phyloP scores from a whole-genome alignment of 37 sponge, comb jelly and placozoan genomes.

The Agelas oroides region DNA sequence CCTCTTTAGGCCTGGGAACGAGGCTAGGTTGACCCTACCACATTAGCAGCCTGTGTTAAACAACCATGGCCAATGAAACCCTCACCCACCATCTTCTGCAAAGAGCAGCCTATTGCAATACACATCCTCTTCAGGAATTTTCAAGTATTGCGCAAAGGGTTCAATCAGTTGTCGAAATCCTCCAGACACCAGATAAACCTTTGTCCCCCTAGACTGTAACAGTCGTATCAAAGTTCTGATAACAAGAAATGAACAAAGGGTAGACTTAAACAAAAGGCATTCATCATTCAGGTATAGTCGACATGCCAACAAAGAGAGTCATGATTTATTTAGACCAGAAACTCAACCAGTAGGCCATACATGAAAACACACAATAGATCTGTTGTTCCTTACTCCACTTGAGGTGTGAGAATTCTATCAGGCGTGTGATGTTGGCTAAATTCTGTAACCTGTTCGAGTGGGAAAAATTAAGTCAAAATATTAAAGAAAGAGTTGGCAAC shows the following conservation, averaged over 20 bases:
- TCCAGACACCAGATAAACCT: slow-evolving; percentile 92
- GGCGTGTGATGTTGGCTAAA: slow-evolving; percentile 6
- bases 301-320: slow-evolving; percentile 35
- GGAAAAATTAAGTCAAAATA: neutral
- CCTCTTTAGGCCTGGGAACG: too few relatives aligned
- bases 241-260: too few relatives aligned
- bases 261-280: too few relatives aligned
- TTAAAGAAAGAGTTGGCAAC: too few relatives aligned
- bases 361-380: neutral
- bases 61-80: too few relatives aligned
- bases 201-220: slow-evolving; percentile 61
- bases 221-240: slow-evolving; percentile 35
- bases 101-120: slow-evolving; percentile 81
- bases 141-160: slow-evolving; percentile 73
- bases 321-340: neutral
- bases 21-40: too few relatives aligned
- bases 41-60: too few relatives aligned
- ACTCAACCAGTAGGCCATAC: neutral
- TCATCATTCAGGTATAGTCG: neutral
- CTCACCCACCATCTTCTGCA: slow-evolving; percentile 48
- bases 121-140: slow-evolving; percentile 71
- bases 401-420: slow-evolving; percentile 25
- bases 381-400: slow-evolving; percentile 3
- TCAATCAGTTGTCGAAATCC: slow-evolving; percentile 84
- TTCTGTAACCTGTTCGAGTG: neutral